These are phyloP conservation scores for Catamblyrhynchus diadema DNA, from an alignment of 2,797 vertebrate genomes.

Conservation along the genomic window DNA sequence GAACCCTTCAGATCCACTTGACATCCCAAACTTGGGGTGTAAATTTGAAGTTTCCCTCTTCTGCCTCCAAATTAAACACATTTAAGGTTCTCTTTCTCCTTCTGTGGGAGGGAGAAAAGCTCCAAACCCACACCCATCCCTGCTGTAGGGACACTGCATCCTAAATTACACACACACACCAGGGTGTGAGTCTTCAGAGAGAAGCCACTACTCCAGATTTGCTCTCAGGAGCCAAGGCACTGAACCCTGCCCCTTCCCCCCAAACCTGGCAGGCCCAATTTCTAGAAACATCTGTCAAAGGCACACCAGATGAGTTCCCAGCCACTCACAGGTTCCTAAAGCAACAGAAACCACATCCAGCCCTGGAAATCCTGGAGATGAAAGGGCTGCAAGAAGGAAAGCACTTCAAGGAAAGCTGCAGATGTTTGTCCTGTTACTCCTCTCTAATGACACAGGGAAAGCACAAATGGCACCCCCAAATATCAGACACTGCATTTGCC, in stretches of 20 bases:
- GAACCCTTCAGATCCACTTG: no score
- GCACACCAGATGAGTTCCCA: neutral
- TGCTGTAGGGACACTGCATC: neutral
- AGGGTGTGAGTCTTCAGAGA: neutral
- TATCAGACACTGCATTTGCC: neutral
- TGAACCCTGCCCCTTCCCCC: neutral
- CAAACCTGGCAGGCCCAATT: neutral
- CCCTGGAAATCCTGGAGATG: neutral
- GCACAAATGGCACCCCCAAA: neutral
- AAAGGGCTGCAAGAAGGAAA: neutral
- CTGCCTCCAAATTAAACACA: no score
- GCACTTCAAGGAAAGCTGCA: neutral
- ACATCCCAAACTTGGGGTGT: no score
- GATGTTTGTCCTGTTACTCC: neutral
- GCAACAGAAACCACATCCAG: neutral
- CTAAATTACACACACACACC: fast-evolving
- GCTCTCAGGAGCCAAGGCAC: neutral
- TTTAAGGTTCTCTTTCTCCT: no score
- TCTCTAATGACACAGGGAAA: neutral
- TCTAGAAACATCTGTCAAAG: neutral
- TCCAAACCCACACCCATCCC: neutral
- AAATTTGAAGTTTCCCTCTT: no score
- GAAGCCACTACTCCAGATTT: neutral
- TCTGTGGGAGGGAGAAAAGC: neutral
- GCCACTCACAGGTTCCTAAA: neutral